Evolutionary conservation across 2,888 invertebrate genomes (phyloP).

Genomic region (Teinopalpus imperialis): DNA sequence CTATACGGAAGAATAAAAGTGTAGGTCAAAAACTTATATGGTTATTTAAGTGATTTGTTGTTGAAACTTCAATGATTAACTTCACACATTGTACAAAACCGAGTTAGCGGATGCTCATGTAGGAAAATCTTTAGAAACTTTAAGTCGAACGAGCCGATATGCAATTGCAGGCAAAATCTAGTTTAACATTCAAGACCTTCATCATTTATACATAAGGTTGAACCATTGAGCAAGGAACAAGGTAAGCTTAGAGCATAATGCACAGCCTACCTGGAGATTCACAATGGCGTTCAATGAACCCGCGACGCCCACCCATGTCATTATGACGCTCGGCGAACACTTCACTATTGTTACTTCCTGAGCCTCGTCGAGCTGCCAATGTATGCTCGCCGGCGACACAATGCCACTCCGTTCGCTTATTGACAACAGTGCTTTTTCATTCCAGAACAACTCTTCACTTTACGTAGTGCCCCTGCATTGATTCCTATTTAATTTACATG

Average conservation of each 20-base stretch:
- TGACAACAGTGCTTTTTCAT: conserved; percentile 20
- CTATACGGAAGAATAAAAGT: too few species aligned
- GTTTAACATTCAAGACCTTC: conserved; percentile 17
- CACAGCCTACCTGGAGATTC: conserved; percentile 61
- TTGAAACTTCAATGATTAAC: too few species aligned
- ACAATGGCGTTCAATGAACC: conserved; percentile 75
- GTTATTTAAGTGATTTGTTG: too few species aligned
- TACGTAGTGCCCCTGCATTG: conserved; percentile 1
- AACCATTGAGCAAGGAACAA: conserved; percentile 36
- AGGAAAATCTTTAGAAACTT: too few species aligned
- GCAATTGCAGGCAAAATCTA: not conserved
- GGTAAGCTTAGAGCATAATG: conserved; percentile 44
- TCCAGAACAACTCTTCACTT: conserved; percentile 8
- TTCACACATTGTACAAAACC: too few species aligned
- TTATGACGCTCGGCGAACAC: conserved; percentile 58
- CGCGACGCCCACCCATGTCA: conserved; percentile 67
- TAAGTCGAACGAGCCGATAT: too few species aligned
- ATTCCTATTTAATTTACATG: conserved; percentile 3
- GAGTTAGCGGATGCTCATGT: too few species aligned
- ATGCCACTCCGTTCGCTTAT: conserved; percentile 9
- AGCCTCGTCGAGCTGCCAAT: conserved; percentile 30
- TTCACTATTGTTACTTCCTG: conserved; percentile 62
- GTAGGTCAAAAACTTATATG: too few species aligned
- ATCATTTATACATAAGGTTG: conserved; percentile 9
- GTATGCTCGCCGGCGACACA: conserved; percentile 25